phyloP scores from a whole-genome alignment of 23 tunicate species.

The Styela clava region DNA sequence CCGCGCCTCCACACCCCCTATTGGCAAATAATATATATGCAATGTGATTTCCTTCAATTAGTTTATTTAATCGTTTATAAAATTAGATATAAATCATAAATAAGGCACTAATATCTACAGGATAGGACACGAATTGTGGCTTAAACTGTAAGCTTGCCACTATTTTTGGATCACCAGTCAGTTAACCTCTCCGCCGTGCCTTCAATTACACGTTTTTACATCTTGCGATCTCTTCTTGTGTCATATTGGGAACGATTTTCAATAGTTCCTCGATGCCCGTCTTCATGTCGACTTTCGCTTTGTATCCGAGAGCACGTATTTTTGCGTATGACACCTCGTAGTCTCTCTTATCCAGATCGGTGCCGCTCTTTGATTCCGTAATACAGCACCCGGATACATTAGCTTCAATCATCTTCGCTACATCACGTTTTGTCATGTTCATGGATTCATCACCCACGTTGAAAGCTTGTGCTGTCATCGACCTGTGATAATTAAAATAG shows the following conservation, averaged over 20 bases:
- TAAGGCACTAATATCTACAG: too few species aligned
- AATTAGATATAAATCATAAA: too few species aligned
- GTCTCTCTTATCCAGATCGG: constrained; percentile 92
- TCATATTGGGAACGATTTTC: constrained; percentile 85
- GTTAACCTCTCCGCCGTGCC: too few species aligned
- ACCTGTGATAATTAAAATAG: constrained; percentile 35
- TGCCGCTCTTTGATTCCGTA: constrained; percentile 86
- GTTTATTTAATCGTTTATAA: too few species aligned
- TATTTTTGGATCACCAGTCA: too few species aligned
- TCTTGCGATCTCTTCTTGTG: constrained; percentile 49
- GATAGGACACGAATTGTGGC: too few species aligned
- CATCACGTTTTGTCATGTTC: constrained; percentile 93
- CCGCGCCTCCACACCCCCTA: too few species aligned
- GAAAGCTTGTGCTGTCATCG: constrained; percentile 86
- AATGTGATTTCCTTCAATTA: too few species aligned
- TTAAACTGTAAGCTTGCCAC: too few species aligned
- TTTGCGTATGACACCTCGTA: constrained; percentile 89
- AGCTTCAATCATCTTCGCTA: constrained; percentile 91
- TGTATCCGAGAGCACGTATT: constrained; percentile 75
- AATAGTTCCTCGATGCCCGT: constrained; percentile 80
- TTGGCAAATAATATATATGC: too few species aligned
- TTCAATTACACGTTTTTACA: constrained; percentile 65
- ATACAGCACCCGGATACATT: constrained; percentile 91
- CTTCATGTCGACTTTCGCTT: constrained; percentile 66
- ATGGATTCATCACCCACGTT: constrained; percentile 99